Percentiles rank a stretch among this genome's conserved stretches.
Evolutionary conservation across 2,113 vertebrate genomes (phyloP).

Genomic region (Mesocricetus auratus): DNA sequence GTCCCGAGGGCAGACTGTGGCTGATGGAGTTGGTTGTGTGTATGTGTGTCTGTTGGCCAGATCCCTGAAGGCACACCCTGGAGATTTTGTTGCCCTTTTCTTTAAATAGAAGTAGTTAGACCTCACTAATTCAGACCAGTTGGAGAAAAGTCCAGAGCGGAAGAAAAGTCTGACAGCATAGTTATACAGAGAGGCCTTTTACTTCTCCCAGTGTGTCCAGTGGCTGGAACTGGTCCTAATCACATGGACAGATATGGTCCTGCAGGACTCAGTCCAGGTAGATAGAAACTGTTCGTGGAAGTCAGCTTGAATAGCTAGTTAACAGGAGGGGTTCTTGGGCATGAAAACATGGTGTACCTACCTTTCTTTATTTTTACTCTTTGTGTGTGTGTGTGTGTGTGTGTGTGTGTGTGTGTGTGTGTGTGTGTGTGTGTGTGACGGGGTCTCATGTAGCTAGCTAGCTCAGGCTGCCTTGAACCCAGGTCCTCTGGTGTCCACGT

Average conservation of each 20-base stretch:
- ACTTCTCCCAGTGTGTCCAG: neutral
- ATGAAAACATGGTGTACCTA: neutral
- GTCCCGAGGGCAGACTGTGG: slow-evolving; percentile 37
- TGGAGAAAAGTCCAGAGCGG: slow-evolving; percentile 73
- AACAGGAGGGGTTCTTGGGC: neutral
- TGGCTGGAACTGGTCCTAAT: slow-evolving; percentile 42
- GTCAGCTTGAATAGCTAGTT: neutral
- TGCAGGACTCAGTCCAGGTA: neutral
- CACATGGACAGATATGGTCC: neutral
- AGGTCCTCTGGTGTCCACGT: neutral
- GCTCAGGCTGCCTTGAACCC: neutral
- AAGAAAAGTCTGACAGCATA: slow-evolving; percentile 53
- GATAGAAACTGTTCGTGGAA: neutral
- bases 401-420: neutral
- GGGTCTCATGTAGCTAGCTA: neutral
- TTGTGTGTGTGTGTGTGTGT: neutral
- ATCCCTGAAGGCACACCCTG: slow-evolving; percentile 74
- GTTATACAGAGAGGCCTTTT: neutral
- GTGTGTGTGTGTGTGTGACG: neutral
- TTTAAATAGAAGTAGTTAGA: slow-evolving; percentile 81
- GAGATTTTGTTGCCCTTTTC: slow-evolving; percentile 75
- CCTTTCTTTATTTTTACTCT: neutral
- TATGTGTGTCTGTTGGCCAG: slow-evolving; percentile 60
- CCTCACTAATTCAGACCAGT: slow-evolving; percentile 81
- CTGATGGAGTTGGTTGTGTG: slow-evolving; percentile 1